Base-by-base conservation (phyloP, 2,113 vertebrate species). In the Pangasianodon gigas region DNA sequence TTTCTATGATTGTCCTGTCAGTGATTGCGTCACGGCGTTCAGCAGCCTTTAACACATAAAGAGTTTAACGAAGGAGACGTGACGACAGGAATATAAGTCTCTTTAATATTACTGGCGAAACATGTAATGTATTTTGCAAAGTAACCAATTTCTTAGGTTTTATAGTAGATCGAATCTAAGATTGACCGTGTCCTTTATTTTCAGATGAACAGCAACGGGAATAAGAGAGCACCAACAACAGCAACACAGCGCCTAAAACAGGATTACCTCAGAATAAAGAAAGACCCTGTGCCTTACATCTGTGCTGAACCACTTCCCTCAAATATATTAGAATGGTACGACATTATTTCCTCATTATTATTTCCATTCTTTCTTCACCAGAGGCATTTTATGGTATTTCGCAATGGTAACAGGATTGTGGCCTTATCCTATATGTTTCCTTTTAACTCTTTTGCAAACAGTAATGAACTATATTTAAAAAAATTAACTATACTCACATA, bases 231-330 rank as follows among this genome's bases (percentile, higher is more conserved):
- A 93, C 98, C 98, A 32, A 99, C 98, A 1, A 99, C 98, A 93
- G 98, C 98, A 74, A 99, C 98, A 0, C 98, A 99, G 96, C 94
- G 98, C 80, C 96, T 99, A 88, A 99, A 98, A 89, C 98, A 99
- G 94, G 98, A 99, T 96, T 99, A 99, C 94, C 97, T 99, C 92
- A 95, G 98, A 79, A 99, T 99, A 91, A 99, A 99, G 95, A 99
- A 99, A 96, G 98, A 99, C 94, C 98, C 98, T 1, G 98, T 99
- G 96, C 98, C 98, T 97, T 99, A 99, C 89, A 99, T 99, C 94
- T 98, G 98, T 94, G 98, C 98, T 24, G 98, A 99, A 92, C 98
- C 98, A 67, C 97, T 99, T 44, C 97, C 98, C 32, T 98, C 98
- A 58, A 99, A 99, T 90, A 99, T 99, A 92, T 96, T 99, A 7